phyloP scores from a whole-genome alignment of 2,113 vertebrate genomes.

The Glaucomys volans region DNA sequence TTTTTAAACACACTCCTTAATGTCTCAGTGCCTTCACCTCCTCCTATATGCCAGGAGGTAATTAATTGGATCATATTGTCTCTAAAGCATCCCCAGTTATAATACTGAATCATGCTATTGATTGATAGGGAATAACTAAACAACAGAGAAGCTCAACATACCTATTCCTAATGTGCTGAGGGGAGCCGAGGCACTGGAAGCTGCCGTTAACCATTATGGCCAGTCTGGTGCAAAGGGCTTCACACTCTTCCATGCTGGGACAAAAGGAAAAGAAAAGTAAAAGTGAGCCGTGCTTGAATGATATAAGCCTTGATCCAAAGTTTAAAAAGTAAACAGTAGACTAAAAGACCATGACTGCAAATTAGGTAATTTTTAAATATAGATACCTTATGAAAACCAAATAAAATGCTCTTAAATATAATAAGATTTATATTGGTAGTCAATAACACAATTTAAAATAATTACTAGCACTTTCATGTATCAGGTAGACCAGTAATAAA shows the following conservation, averaged over 20 bases:
- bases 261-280: neutral
- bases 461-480: neutral
- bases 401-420: neutral
- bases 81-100: neutral
- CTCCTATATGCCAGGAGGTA: fast-evolving
- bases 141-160: conserved; percentile 71
- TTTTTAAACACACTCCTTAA: neutral
- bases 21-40: neutral
- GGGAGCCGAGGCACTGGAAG: conserved; percentile 94
- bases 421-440: neutral
- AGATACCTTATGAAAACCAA: neutral
- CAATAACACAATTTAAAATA: neutral
- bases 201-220: conserved; percentile 94
- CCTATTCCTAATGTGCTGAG: conserved; percentile 96
- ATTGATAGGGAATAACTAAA: neutral
- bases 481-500: neutral
- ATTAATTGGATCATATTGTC: neutral
- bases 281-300: neutral
- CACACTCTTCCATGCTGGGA: conserved; percentile 94
- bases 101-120: fast-evolving
- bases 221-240: conserved; percentile 92
- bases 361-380: neutral
- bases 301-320: no score
- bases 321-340: no score
- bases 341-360: neutral